These are phyloP conservation scores for Anomalospiza imberbis DNA, from an alignment of 2,797 vertebrate species.

Conservation along the genomic window DNA sequence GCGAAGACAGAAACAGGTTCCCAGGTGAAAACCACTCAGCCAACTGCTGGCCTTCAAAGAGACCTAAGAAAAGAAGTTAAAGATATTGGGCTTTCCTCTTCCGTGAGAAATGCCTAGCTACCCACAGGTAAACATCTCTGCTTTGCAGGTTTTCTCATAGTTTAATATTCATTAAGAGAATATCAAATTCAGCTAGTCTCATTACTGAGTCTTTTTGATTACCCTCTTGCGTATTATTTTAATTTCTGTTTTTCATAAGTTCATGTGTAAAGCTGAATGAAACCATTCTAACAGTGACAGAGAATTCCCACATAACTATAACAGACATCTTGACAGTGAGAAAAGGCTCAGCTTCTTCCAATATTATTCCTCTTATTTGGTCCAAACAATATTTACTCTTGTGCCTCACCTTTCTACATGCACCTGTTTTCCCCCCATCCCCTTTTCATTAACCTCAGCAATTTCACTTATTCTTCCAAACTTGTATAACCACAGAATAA, in stretches of 20 bases:
- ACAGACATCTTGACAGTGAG: background rate
- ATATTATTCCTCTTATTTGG: background rate
- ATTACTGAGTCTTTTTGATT: background rate
- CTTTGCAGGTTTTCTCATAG: background rate
- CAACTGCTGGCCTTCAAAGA: background rate
- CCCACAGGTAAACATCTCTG: background rate
- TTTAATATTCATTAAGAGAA: background rate
- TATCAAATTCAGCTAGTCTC: background rate
- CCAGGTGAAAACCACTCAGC: background rate
- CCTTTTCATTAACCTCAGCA: background rate
- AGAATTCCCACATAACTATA: background rate
- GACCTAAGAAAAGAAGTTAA: background rate
- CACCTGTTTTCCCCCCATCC: accelerated
- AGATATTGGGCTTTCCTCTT: background rate
- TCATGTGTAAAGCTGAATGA: background rate
- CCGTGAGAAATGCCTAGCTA: background rate
- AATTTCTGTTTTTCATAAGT: background rate
- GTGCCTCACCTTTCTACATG: background rate
- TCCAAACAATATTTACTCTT: background rate
- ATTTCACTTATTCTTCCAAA: background rate
- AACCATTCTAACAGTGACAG: background rate
- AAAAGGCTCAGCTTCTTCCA: background rate
- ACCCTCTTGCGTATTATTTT: background rate
- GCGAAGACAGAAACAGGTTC: background rate
- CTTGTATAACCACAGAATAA: background rate